Evolutionary conservation across 2,797 vertebrate species (phyloP), one percentile per base, ranked within the genome.

Genomic region (Sebastes goodei): DNA sequence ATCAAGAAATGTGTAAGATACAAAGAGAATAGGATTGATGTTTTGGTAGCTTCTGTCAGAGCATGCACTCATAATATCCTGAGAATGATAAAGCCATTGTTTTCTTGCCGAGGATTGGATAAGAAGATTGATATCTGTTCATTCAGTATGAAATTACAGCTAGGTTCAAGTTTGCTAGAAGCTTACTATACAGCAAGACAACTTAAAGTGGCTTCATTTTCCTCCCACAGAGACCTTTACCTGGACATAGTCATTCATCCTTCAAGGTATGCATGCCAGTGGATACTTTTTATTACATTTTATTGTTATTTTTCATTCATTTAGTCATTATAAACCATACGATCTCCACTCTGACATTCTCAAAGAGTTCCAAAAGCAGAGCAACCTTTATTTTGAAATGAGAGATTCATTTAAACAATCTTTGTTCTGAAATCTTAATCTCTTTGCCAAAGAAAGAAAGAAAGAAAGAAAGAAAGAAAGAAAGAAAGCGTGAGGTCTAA

Each of bases 241-340:
- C 95, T 87, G 95, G 95, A 85, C 94, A 96, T 83, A 95, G 95
- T 93, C 96, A 96, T 85, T 91, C 95, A 76, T 93, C 96, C 67
- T 96, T 96, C 89, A 96, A 96, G 95, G 96, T 96, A 96, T 27
- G 86, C 49, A 27, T 67, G 27, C 29, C 42, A 21, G 23, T 29
- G 20, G 33, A 66, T 10, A 57, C 33, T 32, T 53, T 68, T 70
- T 10, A 61, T 64, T 29, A 29, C 1, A 29, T 56, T 53, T 10
- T 42, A 9, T 56, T 71, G 30, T 57, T 12, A 38, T 5, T 33
- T 35, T 61, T 21, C 6, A 27, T 53, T 23, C 29, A 15, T 68
- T 57, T 46, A 17, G 20, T 68, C 1, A 25, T 72, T 53, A 66
- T 29, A 8, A 57, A 74, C 10, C 20, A 20, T 3, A 30, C 15